These are phyloP conservation scores for Gobio occitaniae DNA, from an alignment of 2,797 vertebrate genomes.

Conservation along the genomic window DNA sequence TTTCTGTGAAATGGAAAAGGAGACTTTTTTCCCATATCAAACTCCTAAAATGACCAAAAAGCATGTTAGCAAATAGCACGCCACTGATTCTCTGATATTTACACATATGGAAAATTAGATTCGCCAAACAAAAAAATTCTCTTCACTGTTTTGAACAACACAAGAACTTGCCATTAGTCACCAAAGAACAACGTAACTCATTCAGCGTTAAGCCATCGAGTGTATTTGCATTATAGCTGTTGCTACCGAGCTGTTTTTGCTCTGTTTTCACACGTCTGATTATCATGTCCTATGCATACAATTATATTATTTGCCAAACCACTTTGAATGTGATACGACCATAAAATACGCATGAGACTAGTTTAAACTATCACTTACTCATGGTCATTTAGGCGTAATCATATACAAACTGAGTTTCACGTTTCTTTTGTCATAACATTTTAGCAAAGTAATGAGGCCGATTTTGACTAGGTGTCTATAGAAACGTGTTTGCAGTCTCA, in stretches of 20 bases:
- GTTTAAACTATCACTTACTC: slow-evolving; percentile 41
- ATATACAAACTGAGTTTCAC: slow-evolving; percentile 9
- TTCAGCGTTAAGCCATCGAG: not conserved
- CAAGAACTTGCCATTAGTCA: not conserved
- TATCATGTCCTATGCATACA: slow-evolving; percentile 24
- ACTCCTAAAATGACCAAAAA: not conserved
- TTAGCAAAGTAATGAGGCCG: slow-evolving; percentile 18
- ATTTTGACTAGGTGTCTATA: not conserved
- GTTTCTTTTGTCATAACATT: slow-evolving; percentile 37
- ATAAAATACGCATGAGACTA: slow-evolving; percentile 42
- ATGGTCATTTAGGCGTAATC: slow-evolving; percentile 19
- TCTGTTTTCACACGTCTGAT: slow-evolving; percentile 26
- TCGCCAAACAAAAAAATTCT: not conserved
- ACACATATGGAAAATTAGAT: not conserved
- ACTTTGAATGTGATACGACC: slow-evolving; percentile 44
- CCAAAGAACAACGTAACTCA: not conserved
- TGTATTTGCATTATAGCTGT: slow-evolving; percentile 12
- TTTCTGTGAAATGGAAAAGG: not conserved
- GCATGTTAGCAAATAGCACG: not conserved
- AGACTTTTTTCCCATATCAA: not conserved
- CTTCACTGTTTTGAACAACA: not conserved
- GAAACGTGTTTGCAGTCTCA: not conserved
- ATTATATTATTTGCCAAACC: slow-evolving; percentile 46
- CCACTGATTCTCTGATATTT: not conserved
- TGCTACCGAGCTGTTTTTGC: slow-evolving; percentile 14